These are phyloP conservation scores for Prietella phreatophila DNA, from an alignment of 2,113 vertebrate species.

Conservation along the genomic window DNA sequence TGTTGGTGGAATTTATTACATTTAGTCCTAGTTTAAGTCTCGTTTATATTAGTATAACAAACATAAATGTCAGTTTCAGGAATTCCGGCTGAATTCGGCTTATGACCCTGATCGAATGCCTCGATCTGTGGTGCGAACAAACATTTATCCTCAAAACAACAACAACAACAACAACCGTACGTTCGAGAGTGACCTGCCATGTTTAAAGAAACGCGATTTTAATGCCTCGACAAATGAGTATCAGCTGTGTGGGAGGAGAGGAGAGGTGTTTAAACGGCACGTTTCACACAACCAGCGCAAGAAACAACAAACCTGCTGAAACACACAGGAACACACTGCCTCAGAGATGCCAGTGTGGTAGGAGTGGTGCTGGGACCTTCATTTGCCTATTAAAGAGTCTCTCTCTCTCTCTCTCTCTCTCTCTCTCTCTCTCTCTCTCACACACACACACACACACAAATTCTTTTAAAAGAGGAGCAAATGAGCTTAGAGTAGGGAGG, in stretches of 20 bases:
- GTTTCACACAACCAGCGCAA: constrained; percentile 40
- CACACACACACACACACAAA: constrained; percentile 63
- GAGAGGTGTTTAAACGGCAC: constrained; percentile 51
- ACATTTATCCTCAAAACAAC: not conserved
- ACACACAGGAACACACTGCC: not conserved
- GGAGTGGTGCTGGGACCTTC: constrained; percentile 59
- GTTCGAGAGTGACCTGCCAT: not conserved
- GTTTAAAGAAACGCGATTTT: constrained; percentile 26
- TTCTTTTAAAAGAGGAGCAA: constrained; percentile 77
- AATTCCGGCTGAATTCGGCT: not conserved
- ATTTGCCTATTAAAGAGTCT: constrained; percentile 82
- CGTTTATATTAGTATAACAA: not conserved
- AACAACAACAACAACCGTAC: not conserved
- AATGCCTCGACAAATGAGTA: constrained; percentile 49
- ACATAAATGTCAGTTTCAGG: not conserved
- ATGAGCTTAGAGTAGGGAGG: constrained; percentile 59
- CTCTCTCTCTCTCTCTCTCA: not conserved
- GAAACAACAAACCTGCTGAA: constrained; percentile 41
- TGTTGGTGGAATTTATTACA: not conserved
- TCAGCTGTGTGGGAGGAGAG: constrained; percentile 51
- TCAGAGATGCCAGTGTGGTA: not conserved
- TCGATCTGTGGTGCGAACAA: not conserved
- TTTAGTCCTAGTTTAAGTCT: not conserved
- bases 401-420: not conserved
- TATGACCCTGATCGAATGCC: not conserved